Evolutionary conservation across 2,888 invertebrate species (phyloP), one percentile per base, ranked within the genome.

Genomic region (Drosophila merina): DNA sequence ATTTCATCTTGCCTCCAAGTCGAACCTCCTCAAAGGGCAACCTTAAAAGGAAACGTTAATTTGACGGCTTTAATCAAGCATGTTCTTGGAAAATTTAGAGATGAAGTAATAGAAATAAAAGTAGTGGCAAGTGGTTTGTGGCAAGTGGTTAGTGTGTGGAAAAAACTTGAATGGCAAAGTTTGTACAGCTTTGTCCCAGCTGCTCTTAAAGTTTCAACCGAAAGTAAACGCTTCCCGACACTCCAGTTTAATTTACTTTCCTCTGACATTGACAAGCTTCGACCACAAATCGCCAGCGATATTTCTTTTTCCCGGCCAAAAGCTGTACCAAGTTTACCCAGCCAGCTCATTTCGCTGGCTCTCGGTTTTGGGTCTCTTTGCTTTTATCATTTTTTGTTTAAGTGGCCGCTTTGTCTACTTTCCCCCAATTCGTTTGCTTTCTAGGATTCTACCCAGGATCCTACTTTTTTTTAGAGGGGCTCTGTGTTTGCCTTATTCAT

Each of bases 281-380:
- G 64, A 64, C 66, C 66, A 42, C 66, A 66, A 66, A 67, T 67
- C 67, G 66, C 25, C 44, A 36, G 67, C 66, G 36, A 66, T 56
- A 62, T 66, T 66, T 66, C 64, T n/a, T 50, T 36, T 14, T 48
- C 20, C 20, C 20, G 48, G 62, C 60, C 62, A 60, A 40, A 48
- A 49, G 48, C 68, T 72, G 74, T 62, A 72, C 67, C 76, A 68
- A 58, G 55, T 75, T 67, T 38, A 28, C 57, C 49, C 57, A 45
- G 14, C 45, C 58, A 63, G 66, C 57, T 54, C 72, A 72, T 57
- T 79, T 79, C 59, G 33, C 58, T 20, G 48, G 52, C 44, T 52
- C 48, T 20, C 50, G 52, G 71, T 30, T 38, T 38, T 10, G 48
- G 12, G 57, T 69, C 66, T 73, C 73, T 84, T 83, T 81, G 76